Conservation (phyloP, 2,888 invertebrate genomes). For the Phrixothrix hirtus region DNA sequence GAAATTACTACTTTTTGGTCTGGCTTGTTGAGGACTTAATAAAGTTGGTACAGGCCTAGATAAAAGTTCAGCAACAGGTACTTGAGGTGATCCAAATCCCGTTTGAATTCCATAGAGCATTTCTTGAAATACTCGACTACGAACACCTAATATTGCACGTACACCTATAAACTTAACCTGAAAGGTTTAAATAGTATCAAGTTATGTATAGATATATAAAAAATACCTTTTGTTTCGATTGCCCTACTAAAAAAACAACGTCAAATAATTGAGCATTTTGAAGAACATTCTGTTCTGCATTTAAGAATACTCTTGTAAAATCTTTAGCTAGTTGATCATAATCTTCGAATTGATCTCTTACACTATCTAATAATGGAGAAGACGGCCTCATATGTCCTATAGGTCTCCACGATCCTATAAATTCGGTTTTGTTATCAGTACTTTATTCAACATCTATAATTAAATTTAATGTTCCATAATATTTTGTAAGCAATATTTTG, state of each 20-base stretch:
- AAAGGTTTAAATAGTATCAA: not conserved
- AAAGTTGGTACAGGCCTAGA: conserved; percentile 85
- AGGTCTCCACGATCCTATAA: conserved; percentile 85
- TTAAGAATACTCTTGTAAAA: conserved; percentile 86
- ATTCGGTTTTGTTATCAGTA: too few species aligned
- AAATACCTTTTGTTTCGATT: conserved; percentile 87
- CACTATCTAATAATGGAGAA: conserved; percentile 88
- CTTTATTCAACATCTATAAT: too few species aligned
- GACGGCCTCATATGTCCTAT: conserved; percentile 94
- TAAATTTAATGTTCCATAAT: too few species aligned
- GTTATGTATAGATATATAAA: too few species aligned
- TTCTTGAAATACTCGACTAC: conserved; percentile 91
- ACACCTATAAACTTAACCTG: conserved; percentile 80
- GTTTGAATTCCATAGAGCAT: conserved; percentile 94
- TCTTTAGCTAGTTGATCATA: conserved; percentile 93
- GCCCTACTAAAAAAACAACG: conserved; percentile 88
- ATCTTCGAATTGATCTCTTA: conserved; percentile 91
- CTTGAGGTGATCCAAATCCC: conserved; percentile 91
- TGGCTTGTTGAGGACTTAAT: conserved; percentile 82
- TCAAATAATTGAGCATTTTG: conserved; percentile 85
- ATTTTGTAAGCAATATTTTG: too few species aligned
- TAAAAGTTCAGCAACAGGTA: conserved; percentile 86
- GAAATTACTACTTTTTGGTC: conserved; percentile 89
- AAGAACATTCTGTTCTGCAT: conserved; percentile 76
- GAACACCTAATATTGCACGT: conserved; percentile 85